A percentile compares a stretch with the other conserved stretches of the same genome.
These are phyloP conservation scores for Hormaphis cornu DNA, from an alignment of 1,140 invertebrate species.

Conservation along the genomic window DNA sequence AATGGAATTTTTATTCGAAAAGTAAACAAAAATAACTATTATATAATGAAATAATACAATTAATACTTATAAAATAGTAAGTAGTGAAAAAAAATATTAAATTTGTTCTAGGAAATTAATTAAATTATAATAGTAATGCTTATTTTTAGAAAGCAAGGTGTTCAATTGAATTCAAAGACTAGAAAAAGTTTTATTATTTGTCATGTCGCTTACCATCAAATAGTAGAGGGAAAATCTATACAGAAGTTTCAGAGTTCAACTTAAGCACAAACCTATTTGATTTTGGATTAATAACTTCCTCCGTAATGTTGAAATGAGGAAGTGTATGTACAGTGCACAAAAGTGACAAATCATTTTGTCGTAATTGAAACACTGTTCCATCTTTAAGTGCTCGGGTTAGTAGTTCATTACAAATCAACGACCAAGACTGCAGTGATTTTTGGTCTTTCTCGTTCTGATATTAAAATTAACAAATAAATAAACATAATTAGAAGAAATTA, in stretches of 20 bases:
- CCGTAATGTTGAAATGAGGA: constrained; percentile 86
- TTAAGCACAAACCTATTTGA: constrained; percentile 90
- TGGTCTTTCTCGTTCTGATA: constrained; percentile 64
- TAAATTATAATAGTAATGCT: not conserved
- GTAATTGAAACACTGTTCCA: constrained; percentile 77
- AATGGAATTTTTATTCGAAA: too few species aligned
- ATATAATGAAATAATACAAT: too few species aligned
- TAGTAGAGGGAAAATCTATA: constrained; percentile 51
- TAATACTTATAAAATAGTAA: too few species aligned
- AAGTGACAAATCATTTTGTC: constrained; percentile 87
- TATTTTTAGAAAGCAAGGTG: not conserved
- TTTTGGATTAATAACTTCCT: constrained; percentile 92
- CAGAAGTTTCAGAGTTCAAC: constrained; percentile 92
- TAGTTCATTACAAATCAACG: constrained; percentile 80
- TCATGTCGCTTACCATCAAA: not conserved
- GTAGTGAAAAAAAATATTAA: too few species aligned
- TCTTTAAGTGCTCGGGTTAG: constrained; percentile 73
- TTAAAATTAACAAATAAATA: too few species aligned
- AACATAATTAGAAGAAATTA: not conserved
- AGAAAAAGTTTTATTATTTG: not conserved
- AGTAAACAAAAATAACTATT: too few species aligned
- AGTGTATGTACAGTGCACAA: constrained; percentile 74
- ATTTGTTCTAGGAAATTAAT: not conserved
- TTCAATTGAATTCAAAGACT: constrained; percentile 16
- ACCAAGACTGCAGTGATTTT: constrained; percentile 76